These are phyloP conservation scores for Drosophila tropicalis DNA, from an alignment of 1,140 invertebrate species.

Conservation along the genomic window DNA sequence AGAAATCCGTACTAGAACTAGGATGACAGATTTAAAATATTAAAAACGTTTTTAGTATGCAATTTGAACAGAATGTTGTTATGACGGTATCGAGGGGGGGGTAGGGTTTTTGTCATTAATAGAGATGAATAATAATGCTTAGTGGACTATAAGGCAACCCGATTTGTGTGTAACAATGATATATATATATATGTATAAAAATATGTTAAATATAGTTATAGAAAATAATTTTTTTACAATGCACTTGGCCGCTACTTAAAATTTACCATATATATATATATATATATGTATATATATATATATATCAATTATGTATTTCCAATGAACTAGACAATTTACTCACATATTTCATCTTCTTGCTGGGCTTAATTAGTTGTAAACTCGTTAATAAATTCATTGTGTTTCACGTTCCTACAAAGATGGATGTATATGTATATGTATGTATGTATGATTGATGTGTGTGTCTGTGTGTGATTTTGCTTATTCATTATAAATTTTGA, in stretches of 20 bases:
- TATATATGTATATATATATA: conserved; percentile 69
- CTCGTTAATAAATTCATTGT: conserved; percentile 81
- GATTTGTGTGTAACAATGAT: conserved; percentile 65
- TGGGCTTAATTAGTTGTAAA: conserved; percentile 68
- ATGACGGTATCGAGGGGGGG: conserved; percentile 18
- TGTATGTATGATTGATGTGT: conserved; percentile 29
- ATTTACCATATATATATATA: conserved; percentile 72
- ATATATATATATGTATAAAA: conserved; percentile 39
- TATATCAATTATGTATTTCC: conserved; percentile 70
- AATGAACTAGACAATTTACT: conserved; percentile 55
- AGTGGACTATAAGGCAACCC: conserved; percentile 74
- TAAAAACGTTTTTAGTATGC: conserved; percentile 39
- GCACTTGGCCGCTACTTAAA: conserved; percentile 70
- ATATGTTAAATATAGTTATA: conserved; percentile 56
- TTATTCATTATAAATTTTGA: conserved; percentile 16
- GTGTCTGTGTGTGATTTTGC: conserved; percentile 31
- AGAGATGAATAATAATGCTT: conserved; percentile 55
- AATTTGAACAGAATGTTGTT: conserved; percentile 27
- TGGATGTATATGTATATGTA: conserved; percentile 39
- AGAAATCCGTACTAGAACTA: conserved; percentile 58
- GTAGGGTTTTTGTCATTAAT: conserved; percentile 48
- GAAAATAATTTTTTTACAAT: conserved; percentile 69
- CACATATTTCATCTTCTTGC: conserved; percentile 36
- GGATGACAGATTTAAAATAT: conserved; percentile 45
- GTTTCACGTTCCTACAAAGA: conserved; percentile 71